Base-by-base conservation (phyloP, 2,113 vertebrate species). In the Sceloporus undulatus region DNA sequence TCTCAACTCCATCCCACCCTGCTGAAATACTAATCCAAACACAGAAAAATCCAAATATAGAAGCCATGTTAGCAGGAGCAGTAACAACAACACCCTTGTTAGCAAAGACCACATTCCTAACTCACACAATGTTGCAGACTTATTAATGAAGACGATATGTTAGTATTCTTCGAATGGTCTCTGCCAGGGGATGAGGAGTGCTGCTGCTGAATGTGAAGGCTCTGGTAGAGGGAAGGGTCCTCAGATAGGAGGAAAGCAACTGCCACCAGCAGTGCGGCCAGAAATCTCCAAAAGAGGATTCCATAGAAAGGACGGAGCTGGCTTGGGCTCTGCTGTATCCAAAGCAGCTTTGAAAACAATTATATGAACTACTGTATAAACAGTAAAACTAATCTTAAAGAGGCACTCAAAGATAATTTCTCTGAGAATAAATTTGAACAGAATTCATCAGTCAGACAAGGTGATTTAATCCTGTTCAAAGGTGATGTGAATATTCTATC, bases 391-490 rank as follows among this genome's bases (percentile, higher is more conserved):
- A 86, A 78, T 38, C 62, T 79, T 62, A 68, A 86, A 86, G 70
- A 14, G 27, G 82, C 66, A 70, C 40, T 70, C 48, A 19, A 48
- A 70, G 65, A 48, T 82, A 62, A 85, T 66, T 85, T 48, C 18
- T 68, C 79, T 79, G 79, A 79, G 52, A 83, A 83, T 71, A n/a
- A 70, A 83, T 40, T 71, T 71, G 66, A 79, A 68, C 9, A 70
- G 40, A 79, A 79, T 54, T 68, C 5, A 70, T 13, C 52, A 25
- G 75, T 4, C 62, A 54, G 79, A 54, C 38, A 29, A 34, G 40
- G 52, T 29, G 65, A 66, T 40, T 65, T 65, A 65, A 65, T 34
- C n/a, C 27, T 62, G 7, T 54, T 40, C 5, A 25, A 25, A n/a
- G 27, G 59, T 59, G 16, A 81, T 81, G 59, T 40, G 7, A 66